Base-by-base conservation (phyloP, 2,888 invertebrate genomes). In the Erebia epiphron region DNA sequence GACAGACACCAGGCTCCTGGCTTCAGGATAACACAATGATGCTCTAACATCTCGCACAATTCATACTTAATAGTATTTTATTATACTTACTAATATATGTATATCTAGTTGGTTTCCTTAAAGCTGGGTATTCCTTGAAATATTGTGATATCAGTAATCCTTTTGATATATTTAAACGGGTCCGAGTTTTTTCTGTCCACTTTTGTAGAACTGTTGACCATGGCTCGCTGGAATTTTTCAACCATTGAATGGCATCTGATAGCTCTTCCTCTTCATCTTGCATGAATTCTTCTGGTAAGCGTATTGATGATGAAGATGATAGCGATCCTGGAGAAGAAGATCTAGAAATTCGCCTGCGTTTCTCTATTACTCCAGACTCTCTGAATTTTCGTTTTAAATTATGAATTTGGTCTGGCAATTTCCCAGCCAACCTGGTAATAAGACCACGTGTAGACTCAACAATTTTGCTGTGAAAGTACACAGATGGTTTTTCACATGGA, bases 401-500 rank as follows among this genome's bases (percentile, higher is more conserved):
- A n/a, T 52, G 52, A n/a, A 52, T 52, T 52, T 52, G 52, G n/a
- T 52, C 52, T 52, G 52, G 52, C 52, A 52, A 52, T n/a, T 52
- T 52, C n/a, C 52, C 52, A 52, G 52, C 16, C 52, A 52, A 52
- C n/a, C 52, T 52, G 52, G 52, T 52, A 52, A 52, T 52, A 52
- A 52, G 52, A n/a, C 52, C 52, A 52, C 52, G 52, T n/a, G 52
- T 52, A 52, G 52, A 52, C 7, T 52, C 52, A 14, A 52, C 52
- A 52, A 52, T 52, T 52, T 52, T 52, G n/a, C 52, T 52, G 52
- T 52, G 52, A 52, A 52, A 52, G 52, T 52, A 52, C 52, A 52
- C 16, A 16, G 52, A 52, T 52, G n/a, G 52, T 52, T 16, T 52
- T 52, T 52, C 52, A 52, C 52, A 52, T n/a, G 52, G 52, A 16